Evolutionary conservation across 2,888 invertebrate species (phyloP), one percentile per base, ranked within the genome.

Genomic region (Chymomyza procnemis): DNA sequence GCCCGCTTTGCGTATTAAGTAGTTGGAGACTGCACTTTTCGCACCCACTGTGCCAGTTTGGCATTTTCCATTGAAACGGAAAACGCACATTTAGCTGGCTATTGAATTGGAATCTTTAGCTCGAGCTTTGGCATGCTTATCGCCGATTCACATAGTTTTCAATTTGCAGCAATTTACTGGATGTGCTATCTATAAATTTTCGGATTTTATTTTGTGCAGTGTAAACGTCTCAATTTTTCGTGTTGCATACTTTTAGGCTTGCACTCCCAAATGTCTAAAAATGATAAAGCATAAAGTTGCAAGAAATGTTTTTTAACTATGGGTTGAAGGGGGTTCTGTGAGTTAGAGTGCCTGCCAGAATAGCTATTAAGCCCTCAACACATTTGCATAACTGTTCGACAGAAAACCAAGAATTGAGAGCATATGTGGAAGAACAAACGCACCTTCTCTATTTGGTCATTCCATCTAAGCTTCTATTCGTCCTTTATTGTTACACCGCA

Each of bases 241-340:
- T 71, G 58, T 62, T 74, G 85, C 85, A 87, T 88, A 86, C 88
- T 83, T 88, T 80, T 75, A 69, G 81, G 83, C 80, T 69, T 19
- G 3, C 46, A 9, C 19, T 50, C 47, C 50, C 70, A 75, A 70
- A 74, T 76, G 64, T 67, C 54, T 9, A 3, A 12, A 0, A 41
- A 41, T 5, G 34, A 12, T 3, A 41, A 12, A 12, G 12, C 12
- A 12, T 41, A 41, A 41, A 41, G 34, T 12, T 41, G 12, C 30
- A 30, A 30, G 34, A 12, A 12, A 41, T 12, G 8, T 12, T 12
- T 8, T 5, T 34, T 26, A 26, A 26, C 26, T 6, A 26, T 26
- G 4, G 26, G 26, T 4, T 26, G 6, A 26, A 26, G 26, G n/a
- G n/a, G n/a, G n/a, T n/a, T n/a, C n/a, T n/a, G n/a, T n/a, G n/a